phyloP scores from a whole-genome alignment of 2,888 invertebrate genomes.

The Eulithis prunata region DNA sequence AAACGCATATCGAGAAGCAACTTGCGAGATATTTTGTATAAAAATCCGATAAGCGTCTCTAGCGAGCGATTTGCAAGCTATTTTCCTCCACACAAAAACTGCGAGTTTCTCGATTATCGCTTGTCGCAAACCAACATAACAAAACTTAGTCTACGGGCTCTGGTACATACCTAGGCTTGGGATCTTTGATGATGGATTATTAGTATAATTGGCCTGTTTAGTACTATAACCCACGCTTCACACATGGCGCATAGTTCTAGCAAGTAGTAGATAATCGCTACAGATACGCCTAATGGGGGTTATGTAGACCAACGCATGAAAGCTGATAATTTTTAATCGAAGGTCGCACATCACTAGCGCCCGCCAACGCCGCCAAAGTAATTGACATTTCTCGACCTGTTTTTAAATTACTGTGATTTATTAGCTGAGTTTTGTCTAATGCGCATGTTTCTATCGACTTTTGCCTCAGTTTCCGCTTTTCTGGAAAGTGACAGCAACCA shows the following conservation, averaged over 20 bases:
- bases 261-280: background rate
- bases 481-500: conserved; percentile 17
- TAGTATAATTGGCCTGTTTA: no score
- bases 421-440: conserved; percentile 44
- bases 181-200: no score
- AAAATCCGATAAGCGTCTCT: no score
- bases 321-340: conserved; percentile 76
- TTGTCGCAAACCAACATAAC: no score
- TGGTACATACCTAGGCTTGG: no score
- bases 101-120: no score
- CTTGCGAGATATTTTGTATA: no score
- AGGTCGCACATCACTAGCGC: conserved; percentile 62
- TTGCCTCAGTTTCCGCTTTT: conserved; percentile 27
- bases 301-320: conserved; percentile 44
- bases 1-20: no score
- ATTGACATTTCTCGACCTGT: conserved; percentile 31
- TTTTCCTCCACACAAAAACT: no score
- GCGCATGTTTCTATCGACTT: conserved; percentile 39
- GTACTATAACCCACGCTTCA: background rate
- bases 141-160: no score
- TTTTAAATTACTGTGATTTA: conserved; percentile 50
- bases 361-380: conserved; percentile 43
- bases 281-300: conserved; percentile 27
- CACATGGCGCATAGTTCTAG: background rate
- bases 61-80: no score